Percentiles rank a stretch among this genome's conserved stretches.
phyloP scores from a whole-genome alignment of 2,888 invertebrate species.

The Mechanitis mazaeus region DNA sequence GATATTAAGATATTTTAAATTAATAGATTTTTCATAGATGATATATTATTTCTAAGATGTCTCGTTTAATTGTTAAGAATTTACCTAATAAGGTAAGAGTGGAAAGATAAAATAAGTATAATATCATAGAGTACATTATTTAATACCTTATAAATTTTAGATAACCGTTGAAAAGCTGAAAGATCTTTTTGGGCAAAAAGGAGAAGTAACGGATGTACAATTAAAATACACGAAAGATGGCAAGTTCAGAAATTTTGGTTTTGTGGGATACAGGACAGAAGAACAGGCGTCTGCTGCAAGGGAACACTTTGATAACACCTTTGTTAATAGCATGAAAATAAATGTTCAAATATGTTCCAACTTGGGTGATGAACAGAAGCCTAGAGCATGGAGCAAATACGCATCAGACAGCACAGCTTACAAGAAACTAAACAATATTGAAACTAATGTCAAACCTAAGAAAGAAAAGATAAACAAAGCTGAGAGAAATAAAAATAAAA shows the following conservation, averaged over 20 bases:
- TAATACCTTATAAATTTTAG: constrained; percentile 63
- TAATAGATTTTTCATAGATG: neutral
- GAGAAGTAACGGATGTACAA: constrained; percentile 94
- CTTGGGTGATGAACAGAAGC: constrained; percentile 83
- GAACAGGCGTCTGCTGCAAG: constrained; percentile 87
- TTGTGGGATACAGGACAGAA: constrained; percentile 91
- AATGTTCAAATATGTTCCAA: constrained; percentile 84
- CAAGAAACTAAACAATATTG: constrained; percentile 70
- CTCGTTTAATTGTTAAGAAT: constrained; percentile 93
- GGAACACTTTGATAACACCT: constrained; percentile 88
- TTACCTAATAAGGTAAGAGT: constrained; percentile 86
- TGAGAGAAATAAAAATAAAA: constrained; percentile 71
- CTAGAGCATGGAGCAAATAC: constrained; percentile 96
- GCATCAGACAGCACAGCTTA: constrained; percentile 84
- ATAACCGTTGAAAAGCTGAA: constrained; percentile 86
- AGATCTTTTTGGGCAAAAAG: constrained; percentile 85
- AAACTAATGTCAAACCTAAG: constrained; percentile 41
- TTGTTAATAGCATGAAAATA: constrained; percentile 88
- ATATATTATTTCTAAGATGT: constrained; percentile 73
- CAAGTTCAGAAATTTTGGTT: constrained; percentile 94
- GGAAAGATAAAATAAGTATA: neutral
- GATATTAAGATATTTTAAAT: too few species aligned
- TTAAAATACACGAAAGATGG: constrained; percentile 95
- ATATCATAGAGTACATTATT: neutral
- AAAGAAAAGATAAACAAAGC: constrained; percentile 52